These are phyloP conservation scores for Lycophotia porphyrea DNA, from an alignment of 2,888 invertebrate genomes.

Conservation along the genomic window DNA sequence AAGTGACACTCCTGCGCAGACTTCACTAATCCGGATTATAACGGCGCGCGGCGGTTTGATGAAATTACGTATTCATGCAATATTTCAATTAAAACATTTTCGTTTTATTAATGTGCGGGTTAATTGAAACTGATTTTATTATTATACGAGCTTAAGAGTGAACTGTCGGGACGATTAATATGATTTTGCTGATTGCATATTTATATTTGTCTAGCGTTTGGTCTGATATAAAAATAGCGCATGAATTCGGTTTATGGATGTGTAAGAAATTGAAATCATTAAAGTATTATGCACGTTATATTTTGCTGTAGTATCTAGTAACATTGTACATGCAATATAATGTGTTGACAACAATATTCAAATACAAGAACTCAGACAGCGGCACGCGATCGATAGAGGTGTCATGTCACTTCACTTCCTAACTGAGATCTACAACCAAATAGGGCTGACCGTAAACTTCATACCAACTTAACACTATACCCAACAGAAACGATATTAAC, in stretches of 20 bases:
- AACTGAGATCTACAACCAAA: conserved; percentile 77
- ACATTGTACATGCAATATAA: conserved; percentile 8
- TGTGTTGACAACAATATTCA: conserved; percentile 65
- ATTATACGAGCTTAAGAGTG: conserved; percentile 37
- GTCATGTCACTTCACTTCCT: conserved; percentile 78
- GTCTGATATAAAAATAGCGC: conserved; percentile 15
- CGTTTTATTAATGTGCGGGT: conserved; percentile 42
- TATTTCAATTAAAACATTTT: conserved; percentile 55
- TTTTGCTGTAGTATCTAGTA: conserved; percentile 7
- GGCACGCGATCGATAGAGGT: conserved; percentile 78
- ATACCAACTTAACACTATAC: conserved; percentile 34
- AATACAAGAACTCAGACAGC: conserved; percentile 71
- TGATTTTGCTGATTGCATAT: conserved; percentile 36
- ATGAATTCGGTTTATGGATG: background rate
- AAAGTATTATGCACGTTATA: conserved; percentile 4
- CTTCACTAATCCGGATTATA: conserved; percentile 67
- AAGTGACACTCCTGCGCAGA: conserved; percentile 64
- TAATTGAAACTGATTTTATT: conserved; percentile 45
- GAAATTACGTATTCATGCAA: conserved; percentile 47
- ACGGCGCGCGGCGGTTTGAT: conserved; percentile 51
- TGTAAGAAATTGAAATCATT: background rate
- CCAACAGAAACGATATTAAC: conserved; percentile 27
- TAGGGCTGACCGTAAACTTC: conserved; percentile 73
- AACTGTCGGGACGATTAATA: conserved; percentile 52
- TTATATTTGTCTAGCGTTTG: conserved; percentile 27